Evolutionary conservation across 1,140 invertebrate species (phyloP).

Genomic region (Drosophila rhopaloa): DNA sequence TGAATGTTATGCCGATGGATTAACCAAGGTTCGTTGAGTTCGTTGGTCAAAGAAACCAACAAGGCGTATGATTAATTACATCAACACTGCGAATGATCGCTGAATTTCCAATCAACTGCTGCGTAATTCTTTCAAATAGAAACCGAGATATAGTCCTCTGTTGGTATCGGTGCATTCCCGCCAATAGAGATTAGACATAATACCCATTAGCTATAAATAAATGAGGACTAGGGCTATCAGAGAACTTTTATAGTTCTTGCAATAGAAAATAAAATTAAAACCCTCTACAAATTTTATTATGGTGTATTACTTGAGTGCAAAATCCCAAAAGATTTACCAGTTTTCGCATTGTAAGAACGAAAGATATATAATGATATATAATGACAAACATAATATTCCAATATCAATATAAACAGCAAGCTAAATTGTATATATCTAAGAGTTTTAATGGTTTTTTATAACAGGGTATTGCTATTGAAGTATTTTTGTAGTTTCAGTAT

Average conservation of each 20-base stretch:
- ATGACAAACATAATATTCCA: no score
- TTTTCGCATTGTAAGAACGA: no score
- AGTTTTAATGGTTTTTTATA: no score
- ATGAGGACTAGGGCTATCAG: slow-evolving; percentile 6
- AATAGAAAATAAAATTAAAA: slow-evolving; percentile 1
- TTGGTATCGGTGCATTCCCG: slow-evolving; percentile 13
- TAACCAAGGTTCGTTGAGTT: slow-evolving; percentile 29
- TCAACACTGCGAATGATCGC: slow-evolving; percentile 5
- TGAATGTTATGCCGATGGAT: slow-evolving; percentile 26
- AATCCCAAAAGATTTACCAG: no score
- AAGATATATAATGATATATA: no score
- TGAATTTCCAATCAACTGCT: background rate
- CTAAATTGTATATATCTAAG: no score
- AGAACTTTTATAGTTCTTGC: slow-evolving; percentile 1
- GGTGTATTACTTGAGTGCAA: no score
- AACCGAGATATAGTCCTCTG: background rate
- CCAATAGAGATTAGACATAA: slow-evolving; percentile 22
- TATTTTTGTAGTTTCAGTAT: no score
- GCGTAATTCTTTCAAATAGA: slow-evolving; percentile 18
- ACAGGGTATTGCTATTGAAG: no score
- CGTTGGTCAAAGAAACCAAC: slow-evolving; percentile 35
- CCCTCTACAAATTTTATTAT: background rate
- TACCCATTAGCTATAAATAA: slow-evolving; percentile 26
- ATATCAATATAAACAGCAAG: no score
- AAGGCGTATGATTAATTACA: slow-evolving; percentile 30